These are phyloP conservation scores for Capreolus pygargus DNA, from an alignment of 2,113 vertebrate species.

Conservation along the genomic window DNA sequence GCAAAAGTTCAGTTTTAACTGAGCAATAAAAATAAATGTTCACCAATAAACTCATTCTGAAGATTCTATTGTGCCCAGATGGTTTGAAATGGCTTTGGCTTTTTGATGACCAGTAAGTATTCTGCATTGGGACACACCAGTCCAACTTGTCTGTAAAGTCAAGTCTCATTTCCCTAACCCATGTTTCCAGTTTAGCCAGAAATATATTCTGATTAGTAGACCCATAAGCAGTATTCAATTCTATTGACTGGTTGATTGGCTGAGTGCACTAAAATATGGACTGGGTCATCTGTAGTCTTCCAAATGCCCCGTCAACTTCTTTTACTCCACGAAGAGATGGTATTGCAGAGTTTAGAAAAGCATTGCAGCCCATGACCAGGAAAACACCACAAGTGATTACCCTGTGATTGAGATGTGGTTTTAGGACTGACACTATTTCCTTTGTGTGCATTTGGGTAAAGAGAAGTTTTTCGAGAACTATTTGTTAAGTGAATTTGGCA, in stretches of 20 bases:
- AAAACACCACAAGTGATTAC: background rate
- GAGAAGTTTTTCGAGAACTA: background rate
- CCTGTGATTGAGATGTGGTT: background rate
- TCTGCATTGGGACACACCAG: background rate
- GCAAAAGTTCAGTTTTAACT: constrained; percentile 42
- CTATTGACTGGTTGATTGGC: background rate
- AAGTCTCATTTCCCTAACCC: background rate
- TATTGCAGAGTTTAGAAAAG: background rate
- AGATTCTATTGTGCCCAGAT: constrained; percentile 10
- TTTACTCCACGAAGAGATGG: background rate
- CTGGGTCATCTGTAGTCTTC: background rate
- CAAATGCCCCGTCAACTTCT: background rate
- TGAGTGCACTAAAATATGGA: background rate
- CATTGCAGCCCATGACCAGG: background rate
- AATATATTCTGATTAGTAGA: background rate
- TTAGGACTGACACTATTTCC: background rate
- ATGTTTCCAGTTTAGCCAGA: background rate
- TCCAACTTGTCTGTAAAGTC: background rate
- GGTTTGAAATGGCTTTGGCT: constrained; percentile 14
- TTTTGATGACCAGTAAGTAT: background rate
- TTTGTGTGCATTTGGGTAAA: background rate
- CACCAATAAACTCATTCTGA: background rate
- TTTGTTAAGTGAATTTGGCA: background rate
- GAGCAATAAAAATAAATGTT: constrained; percentile 28
- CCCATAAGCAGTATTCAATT: background rate